These are phyloP conservation scores for Diabrotica virgifera DNA, from an alignment of 1,140 invertebrate species.

Conservation along the genomic window DNA sequence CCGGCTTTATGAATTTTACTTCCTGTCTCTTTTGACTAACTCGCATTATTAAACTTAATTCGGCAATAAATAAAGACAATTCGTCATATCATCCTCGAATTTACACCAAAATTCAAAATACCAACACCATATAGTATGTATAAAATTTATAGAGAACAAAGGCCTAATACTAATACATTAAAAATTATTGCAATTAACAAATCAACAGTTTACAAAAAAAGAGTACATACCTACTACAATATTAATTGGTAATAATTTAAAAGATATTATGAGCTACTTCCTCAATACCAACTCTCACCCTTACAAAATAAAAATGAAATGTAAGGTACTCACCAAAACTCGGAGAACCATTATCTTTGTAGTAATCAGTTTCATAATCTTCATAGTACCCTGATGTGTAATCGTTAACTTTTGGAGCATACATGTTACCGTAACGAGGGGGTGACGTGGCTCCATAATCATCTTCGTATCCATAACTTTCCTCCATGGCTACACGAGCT, in stretches of 20 bases:
- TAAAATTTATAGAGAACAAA: too few species aligned
- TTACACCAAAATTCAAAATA: too few species aligned
- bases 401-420: conserved; percentile 30
- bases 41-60: not conserved
- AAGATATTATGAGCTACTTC: conserved; percentile 18
- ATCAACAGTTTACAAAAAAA: too few species aligned
- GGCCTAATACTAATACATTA: too few species aligned
- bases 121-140: too few species aligned
- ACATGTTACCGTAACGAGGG: conserved; percentile 19
- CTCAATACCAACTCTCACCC: not conserved
- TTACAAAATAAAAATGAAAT: not conserved
- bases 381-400: conserved; percentile 33
- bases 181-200: too few species aligned
- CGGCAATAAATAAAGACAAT: not conserved
- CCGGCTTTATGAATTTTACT: too few species aligned
- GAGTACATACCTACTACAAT: too few species aligned
- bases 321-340: conserved; percentile 35
- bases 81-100: not conserved
- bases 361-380: conserved; percentile 37
- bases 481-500: conserved; percentile 75
- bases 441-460: conserved; percentile 31
- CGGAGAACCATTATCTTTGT: conserved; percentile 30
- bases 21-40: not conserved
- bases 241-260: not conserved
- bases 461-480: conserved; percentile 60